Percentiles rank a stretch among this genome's conserved stretches.
These are phyloP conservation scores for Stichodactyla mertensii DNA, from an alignment of 64 coral and sea anemone species.

Conservation along the genomic window DNA sequence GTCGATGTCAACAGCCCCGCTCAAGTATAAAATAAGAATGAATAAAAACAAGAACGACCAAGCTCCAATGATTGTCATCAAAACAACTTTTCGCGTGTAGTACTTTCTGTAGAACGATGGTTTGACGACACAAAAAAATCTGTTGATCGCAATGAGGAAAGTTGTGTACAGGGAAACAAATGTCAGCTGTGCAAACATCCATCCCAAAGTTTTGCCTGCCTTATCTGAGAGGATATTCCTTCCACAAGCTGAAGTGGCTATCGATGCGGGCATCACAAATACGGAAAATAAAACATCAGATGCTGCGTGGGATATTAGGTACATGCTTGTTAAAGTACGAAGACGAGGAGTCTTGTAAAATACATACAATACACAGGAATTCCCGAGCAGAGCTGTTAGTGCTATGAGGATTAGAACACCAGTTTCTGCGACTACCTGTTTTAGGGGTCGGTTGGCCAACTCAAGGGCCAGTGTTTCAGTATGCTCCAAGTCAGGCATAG, in stretches of 20 bases:
- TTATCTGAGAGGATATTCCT: neutral
- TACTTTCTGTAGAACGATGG: conserved; percentile 22
- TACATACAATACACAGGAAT: conserved; percentile 37
- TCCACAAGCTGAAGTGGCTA: neutral
- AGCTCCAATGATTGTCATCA: neutral
- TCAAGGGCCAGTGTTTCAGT: neutral
- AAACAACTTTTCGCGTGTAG: conserved; percentile 16
- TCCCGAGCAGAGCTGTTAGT: conserved; percentile 32
- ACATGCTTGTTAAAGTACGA: conserved; percentile 27
- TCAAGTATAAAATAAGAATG: neutral
- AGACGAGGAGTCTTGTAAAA: conserved; percentile 46
- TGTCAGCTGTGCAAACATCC: conserved; percentile 12
- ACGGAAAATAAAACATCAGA: conserved; percentile 38
- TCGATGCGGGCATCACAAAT: conserved; percentile 7
- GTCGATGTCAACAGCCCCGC: neutral
- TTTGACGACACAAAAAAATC: conserved; percentile 51
- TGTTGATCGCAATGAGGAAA: conserved; percentile 37
- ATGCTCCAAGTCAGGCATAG: neutral
- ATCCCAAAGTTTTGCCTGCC: conserved; percentile 40
- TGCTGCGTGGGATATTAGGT: conserved; percentile 28
- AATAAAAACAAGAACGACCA: neutral
- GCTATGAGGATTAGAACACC: conserved; percentile 7
- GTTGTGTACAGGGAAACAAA: conserved; percentile 20
- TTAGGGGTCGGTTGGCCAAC: neutral
- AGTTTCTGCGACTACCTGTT: conserved; percentile 23